These are phyloP conservation scores for Elegia similella DNA, from an alignment of 2,888 invertebrate genomes.

Conservation along the genomic window DNA sequence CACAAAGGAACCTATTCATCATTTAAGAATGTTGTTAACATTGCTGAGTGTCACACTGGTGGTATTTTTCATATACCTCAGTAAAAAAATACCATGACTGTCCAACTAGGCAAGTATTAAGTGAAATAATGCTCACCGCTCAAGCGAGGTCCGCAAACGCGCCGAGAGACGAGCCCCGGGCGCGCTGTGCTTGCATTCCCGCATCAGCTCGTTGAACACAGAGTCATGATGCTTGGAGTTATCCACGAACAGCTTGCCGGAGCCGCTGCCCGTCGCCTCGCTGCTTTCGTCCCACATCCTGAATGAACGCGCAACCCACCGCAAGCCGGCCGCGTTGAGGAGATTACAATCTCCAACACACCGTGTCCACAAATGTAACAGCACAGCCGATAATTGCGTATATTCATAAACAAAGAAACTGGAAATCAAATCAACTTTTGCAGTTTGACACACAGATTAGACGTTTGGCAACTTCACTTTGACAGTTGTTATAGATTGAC, in stretches of 20 bases:
- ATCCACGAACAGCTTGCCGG: conserved; percentile 24
- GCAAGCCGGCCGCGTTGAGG: conserved; percentile 4
- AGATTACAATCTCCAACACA: conserved; percentile 12
- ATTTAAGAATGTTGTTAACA: too few species aligned
- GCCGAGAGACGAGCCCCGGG: conserved; percentile 85
- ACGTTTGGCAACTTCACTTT: too few species aligned
- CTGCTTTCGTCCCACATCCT: conserved; percentile 37
- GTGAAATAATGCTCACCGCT: conserved; percentile 44
- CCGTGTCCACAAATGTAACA: conserved; percentile 7
- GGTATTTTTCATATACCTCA: too few species aligned
- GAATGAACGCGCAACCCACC: conserved; percentile 3
- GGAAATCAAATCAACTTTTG: background rate
- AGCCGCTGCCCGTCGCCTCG: conserved; percentile 20
- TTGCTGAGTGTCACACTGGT: background rate
- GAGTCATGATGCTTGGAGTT: conserved; percentile 40
- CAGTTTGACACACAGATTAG: too few species aligned
- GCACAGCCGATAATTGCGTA: background rate
- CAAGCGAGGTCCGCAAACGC: conserved; percentile 58
- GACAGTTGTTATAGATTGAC: too few species aligned
- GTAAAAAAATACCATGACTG: too few species aligned
- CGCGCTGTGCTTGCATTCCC: conserved; percentile 84
- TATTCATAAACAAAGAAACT: conserved; percentile 8
- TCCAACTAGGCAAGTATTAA: background rate
- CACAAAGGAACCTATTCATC: too few species aligned
- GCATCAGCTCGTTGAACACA: conserved; percentile 83